Conservation (phyloP, 2,888 invertebrate species). For the Eilema caniola region DNA sequence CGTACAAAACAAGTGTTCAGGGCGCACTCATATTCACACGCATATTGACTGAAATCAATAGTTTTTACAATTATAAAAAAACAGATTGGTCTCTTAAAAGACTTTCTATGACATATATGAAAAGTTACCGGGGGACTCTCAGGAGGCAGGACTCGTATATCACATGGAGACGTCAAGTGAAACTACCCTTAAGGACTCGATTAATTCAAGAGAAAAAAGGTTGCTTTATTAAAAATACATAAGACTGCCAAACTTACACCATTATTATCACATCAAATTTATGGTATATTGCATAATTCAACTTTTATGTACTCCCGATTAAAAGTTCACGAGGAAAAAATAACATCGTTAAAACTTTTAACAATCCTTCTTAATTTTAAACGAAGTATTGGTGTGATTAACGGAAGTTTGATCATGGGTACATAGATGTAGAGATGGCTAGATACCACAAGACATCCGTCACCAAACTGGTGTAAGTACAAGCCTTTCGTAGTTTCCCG, state of each 20-base stretch:
- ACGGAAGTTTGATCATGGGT: conserved; percentile 21
- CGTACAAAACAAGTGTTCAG: no score
- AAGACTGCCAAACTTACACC: conserved; percentile 11
- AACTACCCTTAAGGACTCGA: neutral
- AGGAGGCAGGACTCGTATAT: neutral
- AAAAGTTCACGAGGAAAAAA: conserved; percentile 31
- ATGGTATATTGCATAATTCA: conserved; percentile 39
- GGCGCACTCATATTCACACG: no score
- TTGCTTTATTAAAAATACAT: conserved; percentile 21
- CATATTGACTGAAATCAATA: no score
- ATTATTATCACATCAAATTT: conserved; percentile 41
- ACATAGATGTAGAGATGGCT: neutral
- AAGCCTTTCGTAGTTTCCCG: no score
- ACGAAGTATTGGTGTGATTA: conserved; percentile 47
- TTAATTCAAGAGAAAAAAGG: conserved; percentile 4
- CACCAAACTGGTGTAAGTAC: neutral
- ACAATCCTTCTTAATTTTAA: conserved; percentile 43
- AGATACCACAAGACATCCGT: neutral
- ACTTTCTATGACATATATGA: neutral
- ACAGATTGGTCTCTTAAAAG: no score
- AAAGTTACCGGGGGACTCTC: neutral
- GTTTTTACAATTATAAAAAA: no score
- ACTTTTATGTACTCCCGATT: conserved; percentile 23
- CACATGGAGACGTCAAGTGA: neutral
- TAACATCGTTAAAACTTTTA: conserved; percentile 50